phyloP scores from a whole-genome alignment of 2,888 invertebrate genomes.

The Torymus tubicola region DNA sequence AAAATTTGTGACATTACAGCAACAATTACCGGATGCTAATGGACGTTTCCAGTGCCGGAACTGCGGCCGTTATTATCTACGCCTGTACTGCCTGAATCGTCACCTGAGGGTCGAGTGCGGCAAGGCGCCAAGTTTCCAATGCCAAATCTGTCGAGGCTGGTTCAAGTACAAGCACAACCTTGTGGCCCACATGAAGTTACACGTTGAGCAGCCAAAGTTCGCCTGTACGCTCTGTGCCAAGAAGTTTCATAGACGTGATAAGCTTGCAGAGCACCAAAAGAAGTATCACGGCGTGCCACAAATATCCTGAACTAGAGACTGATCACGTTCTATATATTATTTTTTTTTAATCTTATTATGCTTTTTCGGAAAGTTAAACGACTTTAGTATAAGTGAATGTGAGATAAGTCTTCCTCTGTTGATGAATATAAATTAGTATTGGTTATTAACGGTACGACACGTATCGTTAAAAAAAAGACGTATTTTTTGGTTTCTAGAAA shows the following conservation, averaged over 20 bases:
- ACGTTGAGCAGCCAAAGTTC: conserved; percentile 69
- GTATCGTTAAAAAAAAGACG: too few species aligned
- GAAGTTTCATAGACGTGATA: conserved; percentile 71
- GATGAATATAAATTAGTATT: too few species aligned
- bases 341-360: too few species aligned
- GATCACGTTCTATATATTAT: too few species aligned
- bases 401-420: too few species aligned
- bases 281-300: conserved; percentile 61
- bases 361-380: too few species aligned
- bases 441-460: too few species aligned
- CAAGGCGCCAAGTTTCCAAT: conserved; percentile 74
- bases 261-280: conserved; percentile 67
- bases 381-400: too few species aligned
- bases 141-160: conserved; percentile 71
- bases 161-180: conserved; percentile 74
- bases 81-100: conserved; percentile 69
- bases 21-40: not conserved
- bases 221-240: conserved; percentile 67
- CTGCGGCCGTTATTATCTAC: conserved; percentile 75
- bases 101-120: conserved; percentile 75
- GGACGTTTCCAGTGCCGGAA: conserved; percentile 79
- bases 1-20: not conserved
- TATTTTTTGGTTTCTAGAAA: too few species aligned
- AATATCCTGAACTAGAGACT: not conserved
- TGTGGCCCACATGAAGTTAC: conserved; percentile 70